Evolutionary conservation across 2,797 vertebrate species (phyloP), one percentile per base, ranked within the genome.

Genomic region (Amphiprion clarkii): DNA sequence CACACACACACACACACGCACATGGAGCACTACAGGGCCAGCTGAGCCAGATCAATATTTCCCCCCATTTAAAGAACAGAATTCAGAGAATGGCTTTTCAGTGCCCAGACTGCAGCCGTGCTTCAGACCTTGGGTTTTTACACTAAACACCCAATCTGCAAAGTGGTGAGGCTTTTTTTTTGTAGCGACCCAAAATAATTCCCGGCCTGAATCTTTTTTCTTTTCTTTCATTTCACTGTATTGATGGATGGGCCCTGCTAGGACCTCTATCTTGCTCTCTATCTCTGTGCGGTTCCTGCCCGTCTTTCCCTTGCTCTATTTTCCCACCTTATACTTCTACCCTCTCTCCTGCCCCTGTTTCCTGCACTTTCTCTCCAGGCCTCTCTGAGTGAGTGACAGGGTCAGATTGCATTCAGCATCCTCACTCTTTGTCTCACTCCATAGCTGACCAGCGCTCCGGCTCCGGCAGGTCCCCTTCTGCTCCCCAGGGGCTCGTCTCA

Each of bases 11-110:
- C 81, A 85, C 84, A 79, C 55, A 59, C 73, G 79, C 74, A 80
- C 81, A 85, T 67, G 87, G 86, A 92, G 85, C 88, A 94, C 95
- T 94, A 86, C 84, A 95, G 95, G 95, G 95, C 96, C 96, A 96
- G 96, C 96, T 98, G 96, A 97, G 97, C 96, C 97, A 96, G 97
- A 98, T 98, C 97, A 97, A 98, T 99, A 98, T 95, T 96, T 95
- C 96, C 97, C 95, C 96, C 96, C 97, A 98, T 98, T 98, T 98
- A 97, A 96, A 97, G 97, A 98, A 96, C 96, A 96, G 97, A 98
- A 97, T 96, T 97, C 96, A 97, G 96, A 97, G 97, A 96, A 97
- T 96, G 95, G 96, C 95, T 96, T 96, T 97, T 96, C 96, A 97
- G 96, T 95, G 90, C 94, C 93, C 94, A 95, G 95, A 94, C 93